Conservation (phyloP, 37 sponge, comb jelly and placozoan species). For the Corticium candelabrum region DNA sequence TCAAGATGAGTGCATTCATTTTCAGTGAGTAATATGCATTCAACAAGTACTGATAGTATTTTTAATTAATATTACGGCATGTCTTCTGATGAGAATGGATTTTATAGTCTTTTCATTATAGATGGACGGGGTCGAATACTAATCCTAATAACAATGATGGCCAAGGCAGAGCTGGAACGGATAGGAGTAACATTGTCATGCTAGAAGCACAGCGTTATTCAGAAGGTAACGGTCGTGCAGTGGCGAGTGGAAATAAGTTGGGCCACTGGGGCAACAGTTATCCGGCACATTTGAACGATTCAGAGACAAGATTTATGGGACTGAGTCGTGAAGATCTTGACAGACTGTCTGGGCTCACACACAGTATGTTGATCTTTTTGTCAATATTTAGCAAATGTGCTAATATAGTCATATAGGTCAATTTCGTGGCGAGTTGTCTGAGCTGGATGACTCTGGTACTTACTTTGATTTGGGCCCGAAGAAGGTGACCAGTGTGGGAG, state of each 20-base stretch:
- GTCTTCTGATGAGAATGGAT: too few species aligned
- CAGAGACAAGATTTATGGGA: constrained; percentile 15
- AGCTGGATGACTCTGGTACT: constrained; percentile 94
- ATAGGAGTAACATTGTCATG: constrained; percentile 89
- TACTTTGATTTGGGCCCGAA: constrained; percentile 88
- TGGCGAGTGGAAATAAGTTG: constrained; percentile 10
- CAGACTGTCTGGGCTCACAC: constrained; percentile 8
- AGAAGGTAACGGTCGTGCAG: constrained; percentile 37
- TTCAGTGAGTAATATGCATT: constrained; percentile 77
- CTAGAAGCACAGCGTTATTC: constrained; percentile 44
- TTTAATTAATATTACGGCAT: too few species aligned
- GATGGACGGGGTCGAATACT: constrained; percentile 98
- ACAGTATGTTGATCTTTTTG: neutral
- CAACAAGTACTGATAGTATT: too few species aligned
- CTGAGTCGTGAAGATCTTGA: constrained; percentile 17
- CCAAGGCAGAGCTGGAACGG: constrained; percentile 87
- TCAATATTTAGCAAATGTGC: too few species aligned
- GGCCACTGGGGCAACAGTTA: constrained; percentile 91
- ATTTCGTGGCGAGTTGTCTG: constrained; percentile 91
- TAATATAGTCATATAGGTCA: constrained; percentile 53
- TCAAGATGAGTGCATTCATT: constrained; percentile 54
- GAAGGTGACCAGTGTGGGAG: constrained; percentile 59
- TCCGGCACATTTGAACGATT: constrained; percentile 19
- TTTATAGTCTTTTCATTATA: too few species aligned
- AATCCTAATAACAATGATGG: constrained; percentile 97